Evolutionary conservation across 2,113 vertebrate genomes (phyloP).

Genomic region (Charina bottae): DNA sequence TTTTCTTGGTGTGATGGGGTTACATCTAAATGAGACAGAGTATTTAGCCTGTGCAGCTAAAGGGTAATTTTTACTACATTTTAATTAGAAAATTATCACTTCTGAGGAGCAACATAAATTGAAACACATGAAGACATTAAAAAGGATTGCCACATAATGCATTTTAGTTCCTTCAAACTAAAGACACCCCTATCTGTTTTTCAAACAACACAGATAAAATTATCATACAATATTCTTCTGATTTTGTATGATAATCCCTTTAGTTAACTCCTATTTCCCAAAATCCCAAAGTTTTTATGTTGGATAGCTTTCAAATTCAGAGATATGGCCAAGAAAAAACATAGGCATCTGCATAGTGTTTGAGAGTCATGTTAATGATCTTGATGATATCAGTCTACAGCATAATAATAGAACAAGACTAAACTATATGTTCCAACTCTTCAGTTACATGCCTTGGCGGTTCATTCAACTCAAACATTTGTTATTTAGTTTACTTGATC

Average conservation of each 20-base stretch:
- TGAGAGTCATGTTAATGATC: neutral
- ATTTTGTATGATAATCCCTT: neutral
- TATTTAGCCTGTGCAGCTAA: neutral
- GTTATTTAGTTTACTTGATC: neutral
- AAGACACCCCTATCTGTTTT: neutral
- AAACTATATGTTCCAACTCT: neutral
- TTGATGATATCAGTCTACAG: neutral
- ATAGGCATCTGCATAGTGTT: neutral
- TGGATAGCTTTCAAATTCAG: neutral
- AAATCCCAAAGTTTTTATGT: neutral
- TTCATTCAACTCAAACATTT: neutral
- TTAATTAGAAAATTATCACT: neutral
- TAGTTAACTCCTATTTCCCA: neutral
- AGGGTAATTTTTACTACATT: neutral
- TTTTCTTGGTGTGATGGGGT: neutral
- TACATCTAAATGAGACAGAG: neutral
- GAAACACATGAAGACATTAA: neutral
- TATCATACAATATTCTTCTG: neutral
- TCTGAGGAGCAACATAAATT: neutral
- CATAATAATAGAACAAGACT: neutral
- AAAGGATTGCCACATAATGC: neutral
- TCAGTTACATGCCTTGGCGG: neutral
- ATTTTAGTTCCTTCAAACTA: neutral
- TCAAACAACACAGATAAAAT: neutral
- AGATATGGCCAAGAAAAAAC: neutral